Conservation (phyloP, 2,113 vertebrate genomes). For the Rhegmatorhina hoffmannsi region DNA sequence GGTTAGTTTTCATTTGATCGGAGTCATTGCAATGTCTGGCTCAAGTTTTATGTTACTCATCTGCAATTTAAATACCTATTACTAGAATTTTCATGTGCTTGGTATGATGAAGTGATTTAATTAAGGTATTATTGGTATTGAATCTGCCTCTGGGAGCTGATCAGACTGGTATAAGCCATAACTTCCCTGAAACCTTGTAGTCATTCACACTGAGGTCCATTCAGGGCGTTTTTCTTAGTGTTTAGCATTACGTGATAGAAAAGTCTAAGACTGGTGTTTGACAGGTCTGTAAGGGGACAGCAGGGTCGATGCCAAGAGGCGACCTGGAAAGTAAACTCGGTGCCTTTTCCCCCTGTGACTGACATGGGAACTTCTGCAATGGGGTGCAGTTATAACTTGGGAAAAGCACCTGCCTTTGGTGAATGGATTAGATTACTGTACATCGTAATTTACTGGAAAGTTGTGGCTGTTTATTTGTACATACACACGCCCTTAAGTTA, state of each 20-base stretch:
- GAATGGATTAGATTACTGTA: neutral
- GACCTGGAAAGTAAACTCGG: neutral
- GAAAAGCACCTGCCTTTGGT: neutral
- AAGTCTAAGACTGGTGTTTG: neutral
- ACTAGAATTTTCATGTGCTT: neutral
- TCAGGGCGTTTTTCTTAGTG: neutral
- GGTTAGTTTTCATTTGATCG: slow-evolving; percentile 10
- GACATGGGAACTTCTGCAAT: rapidly evolving
- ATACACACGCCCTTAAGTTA: neutral
- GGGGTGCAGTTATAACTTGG: rapidly evolving
- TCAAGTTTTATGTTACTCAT: slow-evolving; percentile 4
- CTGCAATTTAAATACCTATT: slow-evolving; percentile 29
- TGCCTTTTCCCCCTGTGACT: neutral
- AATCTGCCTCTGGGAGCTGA: neutral
- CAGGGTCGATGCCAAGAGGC: neutral
- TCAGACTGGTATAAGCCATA: neutral
- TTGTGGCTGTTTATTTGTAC: neutral
- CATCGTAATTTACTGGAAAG: neutral
- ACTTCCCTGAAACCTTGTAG: neutral
- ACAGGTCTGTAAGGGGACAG: neutral
- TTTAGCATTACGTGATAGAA: rapidly evolving
- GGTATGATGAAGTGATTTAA: neutral
- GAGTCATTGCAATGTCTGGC: neutral
- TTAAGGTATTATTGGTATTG: neutral
- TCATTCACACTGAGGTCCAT: neutral